Evolutionary conservation across 2,113 vertebrate species (phyloP).

Genomic region (Campylorhamphus procurvoides): DNA sequence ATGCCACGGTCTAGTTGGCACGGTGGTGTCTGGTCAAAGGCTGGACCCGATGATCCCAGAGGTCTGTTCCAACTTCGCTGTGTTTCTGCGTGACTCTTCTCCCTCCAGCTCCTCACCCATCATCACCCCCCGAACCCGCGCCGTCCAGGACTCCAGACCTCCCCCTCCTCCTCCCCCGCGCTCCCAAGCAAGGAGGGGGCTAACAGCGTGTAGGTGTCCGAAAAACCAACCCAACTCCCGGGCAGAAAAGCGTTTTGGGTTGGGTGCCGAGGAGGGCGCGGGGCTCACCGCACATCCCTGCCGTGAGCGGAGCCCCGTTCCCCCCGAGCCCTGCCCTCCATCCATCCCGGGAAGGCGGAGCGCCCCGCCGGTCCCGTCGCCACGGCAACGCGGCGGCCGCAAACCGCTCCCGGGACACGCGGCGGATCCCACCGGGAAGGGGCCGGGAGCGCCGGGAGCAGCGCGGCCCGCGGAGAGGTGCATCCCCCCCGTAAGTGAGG

Average conservation of each 20-base stretch:
- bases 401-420: slow-evolving; percentile 8
- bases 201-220: background rate
- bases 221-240: background rate
- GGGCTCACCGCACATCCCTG: no score
- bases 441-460: background rate
- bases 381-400: slow-evolving; percentile 25
- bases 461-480: background rate
- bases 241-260: no score
- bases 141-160: background rate
- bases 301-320: no score
- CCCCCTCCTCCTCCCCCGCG: background rate
- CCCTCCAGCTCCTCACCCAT: background rate
- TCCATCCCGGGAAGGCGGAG: no score
- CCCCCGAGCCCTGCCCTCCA: no score
- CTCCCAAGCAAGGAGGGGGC: background rate
- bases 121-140: rapidly evolving
- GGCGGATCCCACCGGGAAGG: background rate
- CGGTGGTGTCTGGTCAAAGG: background rate
- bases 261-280: no score
- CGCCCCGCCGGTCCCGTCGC: background rate
- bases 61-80: background rate
- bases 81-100: background rate
- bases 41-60: background rate
- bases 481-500: background rate
- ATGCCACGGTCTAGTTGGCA: background rate